Evolutionary conservation across 2,113 vertebrate species (phyloP).

Genomic region (Rhinolophus ferrumequinum): DNA sequence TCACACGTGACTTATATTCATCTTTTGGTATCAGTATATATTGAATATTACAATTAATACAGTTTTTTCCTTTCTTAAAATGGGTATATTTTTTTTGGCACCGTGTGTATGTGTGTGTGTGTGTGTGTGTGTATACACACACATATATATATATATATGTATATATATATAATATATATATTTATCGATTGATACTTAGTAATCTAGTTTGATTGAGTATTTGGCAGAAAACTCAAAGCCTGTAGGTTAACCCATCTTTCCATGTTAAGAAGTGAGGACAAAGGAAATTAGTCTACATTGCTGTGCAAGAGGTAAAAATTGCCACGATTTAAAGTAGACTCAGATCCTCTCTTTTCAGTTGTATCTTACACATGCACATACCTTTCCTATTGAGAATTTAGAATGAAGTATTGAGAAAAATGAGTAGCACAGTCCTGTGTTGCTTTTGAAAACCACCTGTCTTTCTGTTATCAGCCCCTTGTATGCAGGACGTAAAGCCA

Average conservation of each 20-base stretch:
- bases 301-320: not conserved
- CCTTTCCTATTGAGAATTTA: not conserved
- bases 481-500: conserved; percentile 79
- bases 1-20: too few relatives aligned
- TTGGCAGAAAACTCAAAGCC: not conserved
- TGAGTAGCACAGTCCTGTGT: not conserved
- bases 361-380: not conserved
- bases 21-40: too few relatives aligned
- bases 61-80: too few relatives aligned
- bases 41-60: too few relatives aligned
- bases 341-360: not conserved
- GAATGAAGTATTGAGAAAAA: not conserved
- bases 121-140: too few relatives aligned
- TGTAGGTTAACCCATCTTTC: not conserved
- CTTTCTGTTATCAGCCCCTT: conserved; percentile 54
- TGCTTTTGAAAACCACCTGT: conserved; percentile 27
- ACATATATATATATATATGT: not conserved
- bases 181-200: not conserved
- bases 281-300: too few relatives aligned
- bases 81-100: too few relatives aligned
- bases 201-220: not conserved
- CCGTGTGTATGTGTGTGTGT: too few relatives aligned
- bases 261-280: not conserved
- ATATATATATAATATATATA: not conserved
- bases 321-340: too few relatives aligned